These are phyloP conservation scores for Scophthalmus maximus DNA, from an alignment of 2,113 vertebrate genomes.

Conservation along the genomic window DNA sequence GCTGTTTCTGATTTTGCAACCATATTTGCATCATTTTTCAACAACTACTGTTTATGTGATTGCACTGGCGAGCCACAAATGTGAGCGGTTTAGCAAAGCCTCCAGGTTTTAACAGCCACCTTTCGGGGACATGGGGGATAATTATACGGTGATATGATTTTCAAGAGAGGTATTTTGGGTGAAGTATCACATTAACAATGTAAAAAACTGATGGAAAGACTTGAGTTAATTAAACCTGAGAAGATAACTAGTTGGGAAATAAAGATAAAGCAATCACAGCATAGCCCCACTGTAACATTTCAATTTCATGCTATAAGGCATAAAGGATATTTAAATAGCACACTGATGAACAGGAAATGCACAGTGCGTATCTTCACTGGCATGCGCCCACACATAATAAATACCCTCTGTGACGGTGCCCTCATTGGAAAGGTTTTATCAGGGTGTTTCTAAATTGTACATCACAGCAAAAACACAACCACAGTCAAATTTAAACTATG, in stretches of 20 bases:
- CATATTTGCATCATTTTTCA: neutral
- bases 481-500: slow-evolving; percentile 3
- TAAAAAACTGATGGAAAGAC: slow-evolving; percentile 19
- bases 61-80: neutral
- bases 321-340: slow-evolving; percentile 3
- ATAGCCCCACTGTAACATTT: neutral
- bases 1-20: neutral
- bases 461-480: neutral
- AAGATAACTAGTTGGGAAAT: neutral
- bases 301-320: neutral
- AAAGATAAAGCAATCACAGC: neutral
- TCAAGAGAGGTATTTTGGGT: neutral
- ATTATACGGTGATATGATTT: neutral
- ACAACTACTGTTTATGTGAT: neutral
- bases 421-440: neutral
- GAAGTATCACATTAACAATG: neutral
- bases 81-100: neutral
- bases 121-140: neutral
- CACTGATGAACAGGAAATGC: neutral
- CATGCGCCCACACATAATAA: slow-evolving; percentile 8
- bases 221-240: slow-evolving; percentile 4
- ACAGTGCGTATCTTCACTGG: neutral
- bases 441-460: slow-evolving; percentile 2
- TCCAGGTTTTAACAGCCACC: neutral
- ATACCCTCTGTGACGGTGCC: neutral